Evolutionary conservation across 2,797 vertebrate species (phyloP).

Genomic region (Trachops cirrhosus): DNA sequence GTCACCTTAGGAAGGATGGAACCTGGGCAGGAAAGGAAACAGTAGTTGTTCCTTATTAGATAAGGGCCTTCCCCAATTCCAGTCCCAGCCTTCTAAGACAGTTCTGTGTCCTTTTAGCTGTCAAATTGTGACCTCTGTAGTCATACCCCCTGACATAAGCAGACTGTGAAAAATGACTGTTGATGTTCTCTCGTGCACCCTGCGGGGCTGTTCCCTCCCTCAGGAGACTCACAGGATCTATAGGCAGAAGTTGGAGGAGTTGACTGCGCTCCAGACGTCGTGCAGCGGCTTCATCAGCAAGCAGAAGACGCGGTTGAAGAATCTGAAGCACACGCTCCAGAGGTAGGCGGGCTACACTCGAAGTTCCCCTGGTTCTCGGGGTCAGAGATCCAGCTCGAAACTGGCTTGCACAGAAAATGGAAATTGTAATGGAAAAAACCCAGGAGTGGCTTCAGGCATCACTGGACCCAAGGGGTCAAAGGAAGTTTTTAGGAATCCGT

Average conservation of each 20-base stretch:
- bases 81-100: not conserved
- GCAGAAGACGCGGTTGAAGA: conserved; percentile 91
- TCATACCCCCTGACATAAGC: not conserved
- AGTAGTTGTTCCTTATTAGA: not conserved
- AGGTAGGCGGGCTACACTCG: too few relatives aligned
- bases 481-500: not conserved
- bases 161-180: not conserved
- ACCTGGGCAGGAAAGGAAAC: not conserved
- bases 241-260: conserved; percentile 95
- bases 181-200: not conserved
- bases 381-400: not conserved
- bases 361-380: too few relatives aligned
- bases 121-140: not conserved
- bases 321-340: conserved; percentile 86
- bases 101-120: not conserved
- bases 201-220: not conserved
- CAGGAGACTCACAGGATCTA: conserved; percentile 97
- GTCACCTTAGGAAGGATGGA: not conserved
- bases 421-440: not conserved
- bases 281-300: conserved; percentile 92
- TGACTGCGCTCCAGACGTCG: conserved; percentile 89
- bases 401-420: not conserved
- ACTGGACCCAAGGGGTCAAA: not conserved
- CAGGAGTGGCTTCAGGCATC: not conserved
- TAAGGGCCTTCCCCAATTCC: not conserved